Conservation (phyloP, 2,113 vertebrate species). For the Narcine bancroftii region DNA sequence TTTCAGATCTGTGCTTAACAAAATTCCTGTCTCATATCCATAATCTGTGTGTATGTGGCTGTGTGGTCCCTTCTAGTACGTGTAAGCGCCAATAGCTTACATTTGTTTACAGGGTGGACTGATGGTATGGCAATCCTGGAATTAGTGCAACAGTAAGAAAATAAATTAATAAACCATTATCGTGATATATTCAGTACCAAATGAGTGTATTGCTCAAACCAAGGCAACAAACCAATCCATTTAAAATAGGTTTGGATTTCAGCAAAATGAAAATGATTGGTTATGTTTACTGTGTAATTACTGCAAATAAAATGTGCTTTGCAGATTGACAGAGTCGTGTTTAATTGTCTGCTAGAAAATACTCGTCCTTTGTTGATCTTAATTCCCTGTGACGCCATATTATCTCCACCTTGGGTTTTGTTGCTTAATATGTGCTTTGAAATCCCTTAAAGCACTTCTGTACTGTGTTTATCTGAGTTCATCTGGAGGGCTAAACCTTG, state of each 20-base stretch:
- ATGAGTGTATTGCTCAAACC: neutral
- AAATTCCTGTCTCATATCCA: neutral
- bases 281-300: neutral
- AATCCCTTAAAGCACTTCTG: neutral
- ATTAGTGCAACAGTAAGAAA: neutral
- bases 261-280: neutral
- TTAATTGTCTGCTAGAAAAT: neutral
- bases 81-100: neutral
- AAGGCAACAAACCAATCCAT: neutral
- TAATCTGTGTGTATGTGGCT: slow-evolving; percentile 35
- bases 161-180: neutral
- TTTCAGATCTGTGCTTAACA: neutral
- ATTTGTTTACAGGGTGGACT: slow-evolving; percentile 11
- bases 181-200: neutral
- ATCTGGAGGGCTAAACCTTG: neutral
- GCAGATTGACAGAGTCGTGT: neutral
- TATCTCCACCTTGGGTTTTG: slow-evolving; percentile 28
- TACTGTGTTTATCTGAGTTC: neutral
- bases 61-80: neutral
- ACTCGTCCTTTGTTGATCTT: neutral
- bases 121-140: neutral
- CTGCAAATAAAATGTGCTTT: neutral
- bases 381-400: neutral
- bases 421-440: slow-evolving; percentile 1
- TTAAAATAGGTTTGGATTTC: neutral